Evolutionary conservation across 2,113 vertebrate species (phyloP).

Genomic region (Microtus richardsoni): DNA sequence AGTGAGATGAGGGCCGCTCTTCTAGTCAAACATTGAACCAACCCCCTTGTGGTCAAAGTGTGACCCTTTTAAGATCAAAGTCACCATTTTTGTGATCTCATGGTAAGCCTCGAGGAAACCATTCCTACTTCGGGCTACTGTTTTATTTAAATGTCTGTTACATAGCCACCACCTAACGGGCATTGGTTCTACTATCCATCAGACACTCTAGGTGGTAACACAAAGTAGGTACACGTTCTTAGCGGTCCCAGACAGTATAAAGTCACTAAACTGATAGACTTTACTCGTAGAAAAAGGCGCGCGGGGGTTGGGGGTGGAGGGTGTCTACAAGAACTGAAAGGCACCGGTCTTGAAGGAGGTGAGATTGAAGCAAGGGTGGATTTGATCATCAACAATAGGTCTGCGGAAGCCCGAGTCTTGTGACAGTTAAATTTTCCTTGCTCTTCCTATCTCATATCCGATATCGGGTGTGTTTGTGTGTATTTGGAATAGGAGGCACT

Average conservation of each 20-base stretch:
- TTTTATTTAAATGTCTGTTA: neutral
- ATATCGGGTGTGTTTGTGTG: neutral
- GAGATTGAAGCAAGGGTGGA: neutral
- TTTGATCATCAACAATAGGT: neutral
- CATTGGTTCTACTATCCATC: neutral
- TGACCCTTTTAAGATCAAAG: neutral
- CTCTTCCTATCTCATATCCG: neutral
- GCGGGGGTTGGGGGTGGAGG: neutral
- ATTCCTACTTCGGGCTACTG: neutral
- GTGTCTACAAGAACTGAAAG: neutral
- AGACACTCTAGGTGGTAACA: neutral
- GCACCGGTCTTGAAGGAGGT: neutral
- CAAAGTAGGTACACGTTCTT: neutral
- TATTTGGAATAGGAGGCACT: neutral
- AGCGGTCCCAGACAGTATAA: neutral
- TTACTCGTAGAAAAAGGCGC: neutral
- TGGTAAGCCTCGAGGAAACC: conserved; percentile 11
- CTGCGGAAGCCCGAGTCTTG: neutral
- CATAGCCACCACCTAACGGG: neutral
- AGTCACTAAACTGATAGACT: neutral
- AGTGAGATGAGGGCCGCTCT: neutral
- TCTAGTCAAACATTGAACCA: neutral
- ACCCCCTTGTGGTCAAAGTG: neutral
- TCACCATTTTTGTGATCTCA: neutral
- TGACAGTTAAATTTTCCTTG: neutral